phyloP scores from a whole-genome alignment of 2,888 invertebrate species.

The Caenorhabditis sp. region DNA sequence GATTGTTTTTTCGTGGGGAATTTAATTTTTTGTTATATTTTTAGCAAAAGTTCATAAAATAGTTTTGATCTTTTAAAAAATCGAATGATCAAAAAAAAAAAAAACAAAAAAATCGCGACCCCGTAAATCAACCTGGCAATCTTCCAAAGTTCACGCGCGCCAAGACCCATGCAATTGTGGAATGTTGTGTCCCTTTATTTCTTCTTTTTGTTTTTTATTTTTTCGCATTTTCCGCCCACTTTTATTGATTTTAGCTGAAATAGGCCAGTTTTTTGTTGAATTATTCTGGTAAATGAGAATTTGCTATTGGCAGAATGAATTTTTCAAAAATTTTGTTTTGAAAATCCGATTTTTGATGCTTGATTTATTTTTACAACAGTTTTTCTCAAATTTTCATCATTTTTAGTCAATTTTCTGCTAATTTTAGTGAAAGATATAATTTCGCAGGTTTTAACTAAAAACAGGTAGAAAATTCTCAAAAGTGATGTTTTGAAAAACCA shows the following conservation, averaged over 20 bases:
- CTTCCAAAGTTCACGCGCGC: neutral
- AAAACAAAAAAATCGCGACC: neutral
- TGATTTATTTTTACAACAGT: neutral
- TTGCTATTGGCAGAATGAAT: no score
- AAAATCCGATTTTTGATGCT: no score
- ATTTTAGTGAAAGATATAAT: neutral
- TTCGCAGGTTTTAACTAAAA: neutral
- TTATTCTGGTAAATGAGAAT: no score
- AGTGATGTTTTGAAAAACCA: no score
- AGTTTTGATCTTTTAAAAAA: no score
- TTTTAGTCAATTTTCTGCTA: neutral
- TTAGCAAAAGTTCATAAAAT: no score
- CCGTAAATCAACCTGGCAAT: neutral
- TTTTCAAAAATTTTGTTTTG: no score
- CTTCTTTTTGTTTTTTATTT: neutral
- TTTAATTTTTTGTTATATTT: no score
- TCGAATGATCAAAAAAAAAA: neutral
- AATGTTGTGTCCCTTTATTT: neutral
- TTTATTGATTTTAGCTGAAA: neutral
- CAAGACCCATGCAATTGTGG: neutral
- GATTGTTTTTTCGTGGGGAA: no score
- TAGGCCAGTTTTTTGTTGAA: no score
- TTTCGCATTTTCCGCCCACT: neutral
- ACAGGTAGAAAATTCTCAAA: no score
- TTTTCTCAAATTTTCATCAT: conserved; percentile 1